phyloP scores from a whole-genome alignment of 2,113 vertebrate genomes.

The Aleadryas rufinucha region DNA sequence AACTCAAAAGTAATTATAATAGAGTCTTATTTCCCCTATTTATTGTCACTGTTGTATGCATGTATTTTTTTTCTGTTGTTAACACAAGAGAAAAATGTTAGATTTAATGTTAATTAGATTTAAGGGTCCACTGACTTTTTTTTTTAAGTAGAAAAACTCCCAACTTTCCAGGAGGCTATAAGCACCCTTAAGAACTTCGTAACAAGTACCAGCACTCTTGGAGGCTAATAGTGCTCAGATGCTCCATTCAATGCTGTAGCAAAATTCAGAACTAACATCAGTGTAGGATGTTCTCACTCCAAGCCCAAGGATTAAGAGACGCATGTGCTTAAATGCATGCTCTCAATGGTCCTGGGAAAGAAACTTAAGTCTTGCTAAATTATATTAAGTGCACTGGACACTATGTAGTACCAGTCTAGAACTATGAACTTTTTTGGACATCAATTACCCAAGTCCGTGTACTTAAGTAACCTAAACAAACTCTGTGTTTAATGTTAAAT shows the following conservation, averaged over 20 bases:
- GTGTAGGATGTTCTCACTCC: neutral
- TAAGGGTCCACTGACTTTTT: neutral
- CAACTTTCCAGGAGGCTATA: neutral
- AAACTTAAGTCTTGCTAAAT: neutral
- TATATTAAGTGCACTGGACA: neutral
- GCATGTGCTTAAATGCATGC: neutral
- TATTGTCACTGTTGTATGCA: conserved; percentile 44
- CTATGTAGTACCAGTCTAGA: neutral
- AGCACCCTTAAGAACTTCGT: neutral
- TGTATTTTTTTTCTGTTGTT: conserved; percentile 11
- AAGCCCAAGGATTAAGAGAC: neutral
- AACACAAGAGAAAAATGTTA: conserved; percentile 18
- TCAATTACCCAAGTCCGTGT: neutral
- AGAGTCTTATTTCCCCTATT: conserved; percentile 15
- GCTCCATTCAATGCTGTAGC: neutral
- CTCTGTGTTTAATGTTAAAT: neutral
- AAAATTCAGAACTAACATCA: neutral
- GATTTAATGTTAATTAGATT: conserved; percentile 20
- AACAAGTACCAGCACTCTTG: neutral
- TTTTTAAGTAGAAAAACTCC: neutral
- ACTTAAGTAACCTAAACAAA: neutral
- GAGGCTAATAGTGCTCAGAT: neutral
- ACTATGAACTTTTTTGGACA: neutral
- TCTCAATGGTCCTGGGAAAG: neutral
- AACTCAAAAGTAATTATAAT: conserved; percentile 12